Percentiles rank a stretch among this genome's conserved stretches.
Evolutionary conservation across 2,888 invertebrate species (phyloP).

Genomic region (Gryllus longicercus): DNA sequence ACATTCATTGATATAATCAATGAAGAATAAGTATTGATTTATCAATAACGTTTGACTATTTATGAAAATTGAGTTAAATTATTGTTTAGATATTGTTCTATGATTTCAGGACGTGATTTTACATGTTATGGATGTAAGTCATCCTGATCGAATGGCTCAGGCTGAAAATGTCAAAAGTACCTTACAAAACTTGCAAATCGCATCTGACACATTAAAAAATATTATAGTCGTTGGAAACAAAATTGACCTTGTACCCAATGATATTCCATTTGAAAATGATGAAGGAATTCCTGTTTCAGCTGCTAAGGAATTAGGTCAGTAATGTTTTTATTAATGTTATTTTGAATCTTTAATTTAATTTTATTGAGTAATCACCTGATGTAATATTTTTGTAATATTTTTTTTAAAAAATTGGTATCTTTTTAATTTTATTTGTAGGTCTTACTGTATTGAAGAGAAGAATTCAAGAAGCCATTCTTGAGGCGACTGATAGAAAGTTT

Average conservation of each 20-base stretch:
- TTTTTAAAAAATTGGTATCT: background rate
- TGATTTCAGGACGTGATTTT: constrained; percentile 66
- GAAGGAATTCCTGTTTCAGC: constrained; percentile 46
- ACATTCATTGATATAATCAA: too few species aligned
- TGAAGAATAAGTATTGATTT: too few species aligned
- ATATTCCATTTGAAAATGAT: constrained; percentile 32
- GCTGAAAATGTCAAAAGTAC: constrained; percentile 65
- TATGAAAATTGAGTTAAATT: too few species aligned
- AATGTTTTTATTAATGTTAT: background rate
- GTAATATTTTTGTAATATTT: background rate
- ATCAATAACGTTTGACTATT: too few species aligned
- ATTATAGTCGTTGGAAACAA: constrained; percentile 75
- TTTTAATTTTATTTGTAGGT: constrained; percentile 42
- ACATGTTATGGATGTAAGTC: constrained; percentile 75
- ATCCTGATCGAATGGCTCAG: constrained; percentile 67
- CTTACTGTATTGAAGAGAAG: constrained; percentile 48
- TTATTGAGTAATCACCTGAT: background rate
- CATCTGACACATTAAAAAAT: constrained; percentile 49
- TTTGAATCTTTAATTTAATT: background rate
- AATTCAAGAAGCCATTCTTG: constrained; percentile 53
- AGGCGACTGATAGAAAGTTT: constrained; percentile 52
- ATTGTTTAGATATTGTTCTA: too few species aligned
- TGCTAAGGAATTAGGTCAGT: constrained; percentile 27
- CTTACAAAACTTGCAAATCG: constrained; percentile 54
- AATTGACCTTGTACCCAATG: constrained; percentile 54